phyloP scores from a whole-genome alignment of 2,888 invertebrate genomes.

The Desoria tigrina region DNA sequence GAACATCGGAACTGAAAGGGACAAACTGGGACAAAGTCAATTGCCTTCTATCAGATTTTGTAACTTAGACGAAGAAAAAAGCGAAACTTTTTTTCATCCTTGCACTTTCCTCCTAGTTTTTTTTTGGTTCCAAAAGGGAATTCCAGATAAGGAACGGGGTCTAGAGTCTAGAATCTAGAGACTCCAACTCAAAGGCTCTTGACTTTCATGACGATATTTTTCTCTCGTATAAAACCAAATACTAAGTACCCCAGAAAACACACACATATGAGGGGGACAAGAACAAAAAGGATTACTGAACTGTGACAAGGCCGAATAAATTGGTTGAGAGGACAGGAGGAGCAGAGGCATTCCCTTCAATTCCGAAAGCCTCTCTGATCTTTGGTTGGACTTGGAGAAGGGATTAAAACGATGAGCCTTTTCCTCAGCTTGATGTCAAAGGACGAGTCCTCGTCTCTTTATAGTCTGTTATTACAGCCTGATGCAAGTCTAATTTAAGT shows the following conservation, averaged over 20 bases:
- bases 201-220: slow-evolving; percentile 3
- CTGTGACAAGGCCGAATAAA: slow-evolving; percentile 20
- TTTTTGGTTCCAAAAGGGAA: background rate
- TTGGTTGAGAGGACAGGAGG: slow-evolving; percentile 7
- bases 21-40: slow-evolving; percentile 20
- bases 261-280: background rate
- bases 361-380: background rate
- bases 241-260: too few species aligned
- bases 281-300: slow-evolving; percentile 17
- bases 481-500: too few species aligned
- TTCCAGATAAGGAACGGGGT: background rate
- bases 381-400: background rate
- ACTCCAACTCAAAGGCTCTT: background rate
- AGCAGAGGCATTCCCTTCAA: background rate
- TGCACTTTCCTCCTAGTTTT: background rate
- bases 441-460: too few species aligned
- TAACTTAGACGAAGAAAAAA: background rate
- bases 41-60: slow-evolving; percentile 17
- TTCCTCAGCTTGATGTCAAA: too few species aligned
- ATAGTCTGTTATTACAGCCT: too few species aligned
- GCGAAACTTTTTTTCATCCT: background rate
- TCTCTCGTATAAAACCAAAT: too few species aligned
- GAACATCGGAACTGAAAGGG: background rate
- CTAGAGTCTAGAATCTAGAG: slow-evolving; percentile 1
- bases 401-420: background rate